Conservation (phyloP, 2,888 invertebrate species). For the Parelbella ahira region DNA sequence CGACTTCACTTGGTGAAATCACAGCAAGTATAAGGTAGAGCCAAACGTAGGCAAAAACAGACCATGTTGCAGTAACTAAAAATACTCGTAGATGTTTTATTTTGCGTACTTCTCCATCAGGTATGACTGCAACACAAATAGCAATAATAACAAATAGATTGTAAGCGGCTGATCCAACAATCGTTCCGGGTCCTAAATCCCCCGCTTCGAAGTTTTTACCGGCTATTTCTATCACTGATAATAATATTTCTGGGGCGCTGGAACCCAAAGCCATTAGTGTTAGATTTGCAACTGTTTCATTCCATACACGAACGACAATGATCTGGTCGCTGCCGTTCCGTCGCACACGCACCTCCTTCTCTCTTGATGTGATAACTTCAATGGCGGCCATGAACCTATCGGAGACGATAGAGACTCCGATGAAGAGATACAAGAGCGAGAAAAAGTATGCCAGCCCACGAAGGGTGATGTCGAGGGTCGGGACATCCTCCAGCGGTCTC, state of each 20-base stretch:
- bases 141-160: slow-evolving; percentile 99
- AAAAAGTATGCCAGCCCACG: slow-evolving; percentile 96
- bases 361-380: slow-evolving; percentile 99
- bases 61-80: slow-evolving; percentile 98
- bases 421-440: slow-evolving; percentile 94
- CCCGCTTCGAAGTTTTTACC: slow-evolving; percentile 97
- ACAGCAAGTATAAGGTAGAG: slow-evolving; percentile 95
- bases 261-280: slow-evolving; percentile 99
- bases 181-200: slow-evolving; percentile 98
- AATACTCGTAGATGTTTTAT: slow-evolving; percentile 98
- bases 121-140: slow-evolving; percentile 95
- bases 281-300: slow-evolving; percentile 99
- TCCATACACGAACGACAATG: slow-evolving; percentile 97
- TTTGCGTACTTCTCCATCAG: slow-evolving; percentile 93
- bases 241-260: slow-evolving; percentile 98
- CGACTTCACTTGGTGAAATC: slow-evolving; percentile 91
- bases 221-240: slow-evolving; percentile 98
- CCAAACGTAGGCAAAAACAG: slow-evolving; percentile 99
- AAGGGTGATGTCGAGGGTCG: slow-evolving; percentile 87
- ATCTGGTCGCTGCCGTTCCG: slow-evolving; percentile 94
- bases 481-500: slow-evolving; percentile 89
- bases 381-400: slow-evolving; percentile 99
- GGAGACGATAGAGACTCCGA: slow-evolving; percentile 99
- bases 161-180: slow-evolving; percentile 99
- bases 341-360: slow-evolving; percentile 95